phyloP scores from a whole-genome alignment of 2,888 invertebrate species.

The Euclidia mi region DNA sequence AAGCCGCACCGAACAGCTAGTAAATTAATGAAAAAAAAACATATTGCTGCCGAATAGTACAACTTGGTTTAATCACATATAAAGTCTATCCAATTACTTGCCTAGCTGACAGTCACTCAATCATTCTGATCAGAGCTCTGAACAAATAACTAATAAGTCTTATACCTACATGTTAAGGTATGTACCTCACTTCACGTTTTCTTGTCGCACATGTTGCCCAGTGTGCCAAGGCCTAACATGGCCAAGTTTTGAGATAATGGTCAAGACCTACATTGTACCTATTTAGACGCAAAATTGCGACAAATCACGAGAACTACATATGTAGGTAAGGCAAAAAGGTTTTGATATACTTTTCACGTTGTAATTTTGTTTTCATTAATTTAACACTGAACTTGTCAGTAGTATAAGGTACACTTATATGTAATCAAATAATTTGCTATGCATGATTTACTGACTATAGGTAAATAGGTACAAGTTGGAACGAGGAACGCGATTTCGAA shows the following conservation, averaged over 20 bases:
- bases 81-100: conserved; percentile 35
- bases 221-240: conserved; percentile 41
- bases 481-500: too few species aligned
- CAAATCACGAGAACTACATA: too few species aligned
- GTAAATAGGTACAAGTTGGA: too few species aligned
- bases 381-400: too few species aligned
- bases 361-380: too few species aligned
- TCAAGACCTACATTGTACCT: conserved; percentile 43
- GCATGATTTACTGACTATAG: too few species aligned
- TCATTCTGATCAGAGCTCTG: conserved; percentile 14
- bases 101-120: conserved; percentile 30
- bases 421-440: too few species aligned
- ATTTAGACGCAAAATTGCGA: conserved; percentile 13
- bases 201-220: conserved; percentile 36
- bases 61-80: not conserved
- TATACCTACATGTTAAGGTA: conserved; percentile 1
- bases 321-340: too few species aligned
- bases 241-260: conserved; percentile 36
- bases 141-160: conserved; percentile 21
- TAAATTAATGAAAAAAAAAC: too few species aligned
- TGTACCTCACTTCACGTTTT: conserved; percentile 31
- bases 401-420: too few species aligned
- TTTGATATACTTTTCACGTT: too few species aligned
- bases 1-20: too few species aligned
- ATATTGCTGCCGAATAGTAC: conserved; percentile 2